Percentiles rank a stretch among this genome's conserved stretches.
phyloP scores from a whole-genome alignment of 2,797 vertebrate species.

The Todus mexicanus region DNA sequence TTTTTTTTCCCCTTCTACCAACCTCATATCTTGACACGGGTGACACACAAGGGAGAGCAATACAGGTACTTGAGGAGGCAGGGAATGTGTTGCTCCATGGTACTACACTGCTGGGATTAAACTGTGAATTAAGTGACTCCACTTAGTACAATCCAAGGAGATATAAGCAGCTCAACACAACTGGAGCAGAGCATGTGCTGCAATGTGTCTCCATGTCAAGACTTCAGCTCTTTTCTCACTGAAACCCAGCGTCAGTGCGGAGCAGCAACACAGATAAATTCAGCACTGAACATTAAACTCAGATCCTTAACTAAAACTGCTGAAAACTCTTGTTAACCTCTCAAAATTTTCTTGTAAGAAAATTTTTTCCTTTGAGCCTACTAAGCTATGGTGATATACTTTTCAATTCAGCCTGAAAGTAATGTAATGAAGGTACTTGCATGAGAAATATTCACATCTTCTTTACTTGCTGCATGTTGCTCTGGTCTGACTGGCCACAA shows the following conservation, averaged over 20 bases:
- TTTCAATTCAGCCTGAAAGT: background rate
- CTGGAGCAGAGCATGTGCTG: accelerated
- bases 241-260: background rate
- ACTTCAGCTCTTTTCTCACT: background rate
- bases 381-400: background rate
- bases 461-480: background rate
- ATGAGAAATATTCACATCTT: background rate
- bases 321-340: background rate
- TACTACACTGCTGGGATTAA: background rate
- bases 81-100: background rate
- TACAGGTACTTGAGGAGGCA: background rate
- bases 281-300: background rate
- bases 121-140: background rate
- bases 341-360: background rate
- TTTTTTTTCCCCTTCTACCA: background rate
- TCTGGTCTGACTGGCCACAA: background rate
- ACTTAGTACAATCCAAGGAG: accelerated
- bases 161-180: background rate
- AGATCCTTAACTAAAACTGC: background rate
- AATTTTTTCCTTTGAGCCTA: background rate
- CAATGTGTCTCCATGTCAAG: background rate
- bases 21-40: background rate
- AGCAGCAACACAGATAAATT: background rate
- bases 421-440: background rate
- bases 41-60: background rate